Evolutionary conservation across 2,888 invertebrate species (phyloP).

Genomic region (Dyspetes luteomarginatus): DNA sequence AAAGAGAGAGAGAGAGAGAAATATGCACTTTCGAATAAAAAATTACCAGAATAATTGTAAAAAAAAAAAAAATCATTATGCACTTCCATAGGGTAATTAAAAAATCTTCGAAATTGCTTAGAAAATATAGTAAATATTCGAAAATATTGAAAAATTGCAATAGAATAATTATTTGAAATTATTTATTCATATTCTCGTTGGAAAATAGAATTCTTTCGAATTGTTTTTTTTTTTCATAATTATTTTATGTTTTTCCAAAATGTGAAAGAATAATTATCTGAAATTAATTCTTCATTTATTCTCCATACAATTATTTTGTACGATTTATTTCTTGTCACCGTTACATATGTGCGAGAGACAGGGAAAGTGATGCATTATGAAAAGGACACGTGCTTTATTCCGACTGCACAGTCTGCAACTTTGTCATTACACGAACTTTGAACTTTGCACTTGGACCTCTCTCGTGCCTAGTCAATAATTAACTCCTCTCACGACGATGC

Average conservation of each 20-base stretch:
- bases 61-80: background rate
- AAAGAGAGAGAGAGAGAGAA: conserved; percentile 33
- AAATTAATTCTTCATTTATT: background rate
- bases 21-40: conserved; percentile 5
- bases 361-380: background rate
- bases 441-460: conserved; percentile 50
- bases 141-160: background rate
- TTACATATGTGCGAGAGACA: too few relatives aligned
- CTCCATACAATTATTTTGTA: background rate
- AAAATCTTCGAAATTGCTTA: background rate
- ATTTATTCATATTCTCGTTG: background rate
- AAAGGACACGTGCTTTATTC: conserved; percentile 45
- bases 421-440: conserved; percentile 48
- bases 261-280: background rate
- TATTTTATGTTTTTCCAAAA: too few relatives aligned
- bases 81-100: background rate
- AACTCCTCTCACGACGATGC: background rate
- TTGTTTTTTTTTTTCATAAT: background rate
- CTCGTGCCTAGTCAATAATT: background rate
- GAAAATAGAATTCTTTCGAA: too few relatives aligned
- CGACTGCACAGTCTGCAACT: conserved; percentile 37
- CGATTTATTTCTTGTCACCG: too few relatives aligned
- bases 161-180: background rate
- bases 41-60: background rate
- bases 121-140: background rate